These are phyloP conservation scores for Salvator merianae DNA, from an alignment of 2,113 vertebrate genomes.

Conservation along the genomic window DNA sequence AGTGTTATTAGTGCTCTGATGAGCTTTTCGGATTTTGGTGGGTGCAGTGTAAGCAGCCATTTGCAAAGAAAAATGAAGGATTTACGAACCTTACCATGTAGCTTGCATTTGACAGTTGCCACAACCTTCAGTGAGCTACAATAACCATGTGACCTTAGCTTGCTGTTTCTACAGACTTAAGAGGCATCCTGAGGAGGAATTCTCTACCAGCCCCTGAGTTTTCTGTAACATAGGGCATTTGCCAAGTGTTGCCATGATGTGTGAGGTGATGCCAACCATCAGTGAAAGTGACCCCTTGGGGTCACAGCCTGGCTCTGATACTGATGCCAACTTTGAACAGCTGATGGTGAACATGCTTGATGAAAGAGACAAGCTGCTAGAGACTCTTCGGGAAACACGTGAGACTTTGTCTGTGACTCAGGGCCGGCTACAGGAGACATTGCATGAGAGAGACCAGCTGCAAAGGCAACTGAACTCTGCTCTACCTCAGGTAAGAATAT, in stretches of 20 bases:
- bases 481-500: constrained; percentile 88
- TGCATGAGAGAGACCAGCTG: constrained; percentile 93
- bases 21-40: background rate
- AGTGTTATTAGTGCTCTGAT: rapidly evolving
- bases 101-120: background rate
- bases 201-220: background rate
- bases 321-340: constrained; percentile 95
- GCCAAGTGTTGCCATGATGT: constrained; percentile 83
- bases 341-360: constrained; percentile 99
- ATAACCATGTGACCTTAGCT: constrained; percentile 39
- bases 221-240: constrained; percentile 17
- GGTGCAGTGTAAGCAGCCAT: background rate
- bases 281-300: constrained; percentile 92
- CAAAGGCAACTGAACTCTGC: constrained; percentile 94
- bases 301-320: constrained; percentile 83
- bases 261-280: constrained; percentile 98
- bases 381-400: constrained; percentile 92
- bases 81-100: background rate
- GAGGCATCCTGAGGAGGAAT: rapidly evolving
- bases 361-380: constrained; percentile 95
- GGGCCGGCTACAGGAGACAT: constrained; percentile 89
- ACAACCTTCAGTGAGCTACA: background rate
- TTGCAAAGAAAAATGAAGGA: constrained; percentile 38
- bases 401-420: constrained; percentile 90
- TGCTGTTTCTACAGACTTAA: background rate